Base-by-base conservation (phyloP, 1,140 invertebrate species). In the Pseudomyrmex dendroicus region DNA sequence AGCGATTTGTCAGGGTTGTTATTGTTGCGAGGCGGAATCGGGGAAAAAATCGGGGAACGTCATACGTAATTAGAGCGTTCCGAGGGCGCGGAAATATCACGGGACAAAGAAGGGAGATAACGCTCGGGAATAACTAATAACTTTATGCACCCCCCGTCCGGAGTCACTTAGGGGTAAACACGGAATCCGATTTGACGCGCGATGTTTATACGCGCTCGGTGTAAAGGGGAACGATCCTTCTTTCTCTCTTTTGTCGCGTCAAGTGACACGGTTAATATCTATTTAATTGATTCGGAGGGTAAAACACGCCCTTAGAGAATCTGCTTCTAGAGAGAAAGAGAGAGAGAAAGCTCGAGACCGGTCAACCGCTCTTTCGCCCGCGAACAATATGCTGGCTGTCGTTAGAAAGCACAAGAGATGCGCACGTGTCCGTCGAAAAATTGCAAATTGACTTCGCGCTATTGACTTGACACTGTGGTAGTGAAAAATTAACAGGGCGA, bases 251-350 rank as follows among this genome's bases (percentile, higher is more conserved):
- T 44, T 13, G 61, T 61, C 68, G 68, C 85, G 90, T 91, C 91
- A 91, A 93, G 90, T 92, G 91, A 93, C 83, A 91, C 89, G 86
- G 48, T 86, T 94, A 94, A 93, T 94, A 92, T 93, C 86, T 90
- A 92, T 93, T 94, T 92, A 92, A 94, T 94, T 93, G 93, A 92
- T 94, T 91, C 86, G 57, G 61, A 63, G 82, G 63, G 46, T 20
- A 35, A 59, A 35, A n/a, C 61, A 68, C 76, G 62, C 62, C 68
- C 89, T 52, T 20, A 35, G 5, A 57, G 13, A 70, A 70, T 70
- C 2, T n/a, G 67, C 15, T 54, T 15, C 67, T 0, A 35, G 35
- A 35, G 35, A 35, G 35, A 35, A 2, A 22, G 67, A 25, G 50
- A 68, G 25, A 25, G 1, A 2, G 25, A 25, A 25, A 25, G 25